Conservation (phyloP, 2,797 vertebrate species). For the Centropyge bicolor region DNA sequence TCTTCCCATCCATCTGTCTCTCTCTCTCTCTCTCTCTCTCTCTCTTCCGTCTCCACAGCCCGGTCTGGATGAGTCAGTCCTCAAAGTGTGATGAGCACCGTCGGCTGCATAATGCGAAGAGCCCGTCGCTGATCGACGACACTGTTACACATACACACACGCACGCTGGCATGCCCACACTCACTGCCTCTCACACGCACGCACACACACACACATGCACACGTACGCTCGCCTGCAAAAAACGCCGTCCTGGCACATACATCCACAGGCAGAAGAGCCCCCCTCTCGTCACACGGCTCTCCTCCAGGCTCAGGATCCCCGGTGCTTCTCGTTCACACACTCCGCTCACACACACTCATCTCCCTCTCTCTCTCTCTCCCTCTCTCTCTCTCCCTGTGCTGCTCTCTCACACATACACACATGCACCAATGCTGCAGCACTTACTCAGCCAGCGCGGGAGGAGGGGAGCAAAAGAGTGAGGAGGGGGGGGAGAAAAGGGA, state of each 20-base stretch:
- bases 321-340: conserved; percentile 73
- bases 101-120: conserved; percentile 78
- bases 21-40: background rate
- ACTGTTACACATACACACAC: conserved; percentile 65
- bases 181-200: conserved; percentile 57
- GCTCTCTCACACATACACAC: conserved; percentile 72
- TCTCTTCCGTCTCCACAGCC: conserved; percentile 55
- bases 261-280: conserved; percentile 76
- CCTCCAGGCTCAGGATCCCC: conserved; percentile 77
- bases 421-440: conserved; percentile 84
- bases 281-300: conserved; percentile 72
- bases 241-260: conserved; percentile 73
- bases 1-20: conserved; percentile 62
- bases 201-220: conserved; percentile 46
- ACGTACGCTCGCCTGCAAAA: conserved; percentile 48
- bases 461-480: conserved; percentile 69
- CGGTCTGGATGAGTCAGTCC: conserved; percentile 76
- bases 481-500: conserved; percentile 23
- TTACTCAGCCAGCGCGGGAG: conserved; percentile 80
- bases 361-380: conserved; percentile 28
- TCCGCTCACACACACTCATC: conserved; percentile 65
- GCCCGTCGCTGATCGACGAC: conserved; percentile 75
- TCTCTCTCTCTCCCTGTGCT: conserved; percentile 36
- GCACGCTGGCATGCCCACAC: conserved; percentile 60
- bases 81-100: conserved; percentile 79